A percentile compares a stretch with the other conserved stretches of the same genome.
Evolutionary conservation across 1,140 invertebrate genomes (phyloP).

Genomic region (Ips typographus): DNA sequence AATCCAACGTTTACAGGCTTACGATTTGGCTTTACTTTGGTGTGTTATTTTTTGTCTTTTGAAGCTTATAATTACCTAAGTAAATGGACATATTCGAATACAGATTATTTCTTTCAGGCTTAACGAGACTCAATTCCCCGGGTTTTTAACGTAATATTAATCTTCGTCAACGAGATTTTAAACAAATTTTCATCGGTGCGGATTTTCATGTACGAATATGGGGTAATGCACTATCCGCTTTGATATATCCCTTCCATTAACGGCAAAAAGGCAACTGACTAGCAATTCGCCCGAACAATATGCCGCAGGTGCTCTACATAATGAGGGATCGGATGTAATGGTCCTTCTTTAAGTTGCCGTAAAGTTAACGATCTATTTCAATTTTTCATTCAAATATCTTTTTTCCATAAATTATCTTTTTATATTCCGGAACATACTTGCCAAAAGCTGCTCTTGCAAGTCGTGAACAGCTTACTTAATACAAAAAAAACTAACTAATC

Average conservation of each 20-base stretch:
- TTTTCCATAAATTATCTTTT: too few relatives aligned
- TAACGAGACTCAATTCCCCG: neutral
- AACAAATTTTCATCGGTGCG: neutral
- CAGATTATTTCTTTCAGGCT: neutral
- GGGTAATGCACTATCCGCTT: neutral
- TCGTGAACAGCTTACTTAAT: too few relatives aligned
- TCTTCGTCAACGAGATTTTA: neutral
- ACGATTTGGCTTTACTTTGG: too few relatives aligned
- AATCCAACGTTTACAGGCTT: too few relatives aligned
- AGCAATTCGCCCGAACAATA: neutral
- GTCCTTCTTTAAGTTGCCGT: neutral
- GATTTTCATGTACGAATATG: neutral
- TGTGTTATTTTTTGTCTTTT: neutral
- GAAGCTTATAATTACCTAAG: neutral
- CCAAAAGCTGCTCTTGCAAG: too few relatives aligned
- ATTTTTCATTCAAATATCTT: too few relatives aligned
- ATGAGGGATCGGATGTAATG: neutral
- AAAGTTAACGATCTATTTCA: neutral
- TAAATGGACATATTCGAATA: neutral
- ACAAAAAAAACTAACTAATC: too few relatives aligned
- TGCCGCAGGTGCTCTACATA: neutral
- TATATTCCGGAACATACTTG: too few relatives aligned
- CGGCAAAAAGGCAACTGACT: constrained; percentile 2
- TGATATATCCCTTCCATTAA: constrained; percentile 1
- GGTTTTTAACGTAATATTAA: neutral